phyloP scores from a whole-genome alignment of 2,113 vertebrate genomes.

The Tyrannus savana region DNA sequence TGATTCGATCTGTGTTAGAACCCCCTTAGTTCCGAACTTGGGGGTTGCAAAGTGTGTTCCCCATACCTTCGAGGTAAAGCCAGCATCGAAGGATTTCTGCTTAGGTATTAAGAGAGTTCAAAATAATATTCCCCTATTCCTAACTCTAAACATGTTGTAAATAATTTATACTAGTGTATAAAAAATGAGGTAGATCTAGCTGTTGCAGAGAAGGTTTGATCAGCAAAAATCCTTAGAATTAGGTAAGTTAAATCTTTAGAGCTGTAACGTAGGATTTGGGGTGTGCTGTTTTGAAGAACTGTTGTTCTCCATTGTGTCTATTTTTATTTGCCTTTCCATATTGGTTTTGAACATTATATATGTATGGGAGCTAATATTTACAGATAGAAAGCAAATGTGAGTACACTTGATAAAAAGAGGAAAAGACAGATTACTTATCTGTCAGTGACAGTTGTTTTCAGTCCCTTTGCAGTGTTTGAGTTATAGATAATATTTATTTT shows the following conservation, averaged over 20 bases:
- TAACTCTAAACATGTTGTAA: neutral
- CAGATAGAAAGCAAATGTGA: conserved; percentile 5
- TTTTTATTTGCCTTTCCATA: conserved; percentile 32
- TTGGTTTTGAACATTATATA: neutral
- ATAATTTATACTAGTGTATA: neutral
- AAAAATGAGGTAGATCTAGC: neutral
- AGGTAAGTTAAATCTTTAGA: neutral
- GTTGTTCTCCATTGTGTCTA: neutral
- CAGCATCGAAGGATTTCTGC: neutral
- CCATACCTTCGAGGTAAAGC: neutral
- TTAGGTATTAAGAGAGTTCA: neutral
- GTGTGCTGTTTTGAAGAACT: neutral
- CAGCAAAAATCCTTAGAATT: neutral
- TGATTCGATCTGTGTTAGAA: neutral
- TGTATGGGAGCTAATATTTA: neutral
- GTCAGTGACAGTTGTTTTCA: conserved; percentile 25
- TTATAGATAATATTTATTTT: conserved; percentile 19
- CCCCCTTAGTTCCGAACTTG: neutral
- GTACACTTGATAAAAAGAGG: neutral
- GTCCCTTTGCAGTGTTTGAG: neutral
- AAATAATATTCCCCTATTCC: neutral
- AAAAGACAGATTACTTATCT: conserved; percentile 7
- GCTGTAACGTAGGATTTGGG: neutral
- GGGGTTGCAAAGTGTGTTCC: neutral
- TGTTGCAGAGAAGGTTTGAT: neutral